Evolutionary conservation across 2,113 vertebrate species (phyloP).

Genomic region (Lagopus leucura): DNA sequence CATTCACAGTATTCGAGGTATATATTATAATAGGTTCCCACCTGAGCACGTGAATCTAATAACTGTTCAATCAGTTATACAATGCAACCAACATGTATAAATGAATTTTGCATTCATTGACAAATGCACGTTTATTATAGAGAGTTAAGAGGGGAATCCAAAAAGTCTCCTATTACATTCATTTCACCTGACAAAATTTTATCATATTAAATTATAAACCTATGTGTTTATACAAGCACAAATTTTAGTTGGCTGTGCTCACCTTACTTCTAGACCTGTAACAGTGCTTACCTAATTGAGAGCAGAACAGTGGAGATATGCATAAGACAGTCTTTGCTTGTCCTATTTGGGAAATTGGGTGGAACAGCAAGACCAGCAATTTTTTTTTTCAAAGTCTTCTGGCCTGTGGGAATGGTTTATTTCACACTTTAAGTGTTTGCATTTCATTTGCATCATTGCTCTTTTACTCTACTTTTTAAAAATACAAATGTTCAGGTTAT

Average conservation of each 20-base stretch:
- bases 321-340: neutral
- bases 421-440: neutral
- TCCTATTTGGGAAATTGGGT: neutral
- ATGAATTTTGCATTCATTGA: neutral
- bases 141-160: neutral
- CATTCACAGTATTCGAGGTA: neutral
- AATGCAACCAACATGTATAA: neutral
- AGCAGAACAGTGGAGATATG: neutral
- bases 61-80: constrained; percentile 8
- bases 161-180: neutral
- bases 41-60: constrained; percentile 3
- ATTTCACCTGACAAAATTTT: neutral
- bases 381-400: neutral
- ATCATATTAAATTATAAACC: neutral
- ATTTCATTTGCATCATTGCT: neutral
- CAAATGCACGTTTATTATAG: neutral
- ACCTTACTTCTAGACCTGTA: neutral
- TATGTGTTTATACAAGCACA: neutral
- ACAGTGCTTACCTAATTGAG: neutral
- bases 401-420: neutral
- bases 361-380: neutral
- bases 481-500: constrained; percentile 7
- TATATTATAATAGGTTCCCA: constrained; percentile 43
- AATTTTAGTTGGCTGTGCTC: neutral
- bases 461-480: neutral